Conservation (phyloP, 2,113 vertebrate species). For the Cyanistes caeruleus region DNA sequence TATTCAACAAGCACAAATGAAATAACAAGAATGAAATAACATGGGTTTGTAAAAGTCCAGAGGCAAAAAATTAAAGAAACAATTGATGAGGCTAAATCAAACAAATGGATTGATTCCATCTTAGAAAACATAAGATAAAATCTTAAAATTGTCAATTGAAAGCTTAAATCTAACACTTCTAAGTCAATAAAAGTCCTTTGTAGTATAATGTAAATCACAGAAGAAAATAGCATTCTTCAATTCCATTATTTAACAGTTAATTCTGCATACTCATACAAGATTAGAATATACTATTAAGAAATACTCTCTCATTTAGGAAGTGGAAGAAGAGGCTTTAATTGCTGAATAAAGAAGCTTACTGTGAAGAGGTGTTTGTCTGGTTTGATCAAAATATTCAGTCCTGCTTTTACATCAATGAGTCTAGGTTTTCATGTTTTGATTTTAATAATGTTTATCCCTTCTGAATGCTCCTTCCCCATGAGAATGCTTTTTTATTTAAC, state of each 20-base stretch:
- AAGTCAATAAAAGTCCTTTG: not conserved
- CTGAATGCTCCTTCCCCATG: not conserved
- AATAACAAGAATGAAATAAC: not conserved
- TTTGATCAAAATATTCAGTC: not conserved
- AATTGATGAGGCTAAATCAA: not conserved
- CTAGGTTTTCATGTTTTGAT: not conserved
- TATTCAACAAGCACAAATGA: not conserved
- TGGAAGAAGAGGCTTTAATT: not conserved
- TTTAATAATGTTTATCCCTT: constrained; percentile 22
- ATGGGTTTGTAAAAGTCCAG: not conserved
- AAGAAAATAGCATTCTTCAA: not conserved
- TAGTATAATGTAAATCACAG: not conserved
- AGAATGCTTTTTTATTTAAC: constrained; percentile 6
- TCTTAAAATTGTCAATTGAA: not conserved
- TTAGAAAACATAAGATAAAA: not conserved
- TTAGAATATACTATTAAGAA: not conserved
- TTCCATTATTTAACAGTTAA: not conserved
- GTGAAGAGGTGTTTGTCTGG: not conserved
- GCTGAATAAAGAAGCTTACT: not conserved
- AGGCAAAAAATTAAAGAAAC: not conserved
- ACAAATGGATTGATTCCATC: not conserved
- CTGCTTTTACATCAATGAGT: not conserved
- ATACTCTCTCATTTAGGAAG: not conserved
- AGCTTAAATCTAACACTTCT: not conserved
- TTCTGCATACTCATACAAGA: not conserved